phyloP scores from a whole-genome alignment of 2,113 vertebrate genomes.

The Perca schrenkii region DNA sequence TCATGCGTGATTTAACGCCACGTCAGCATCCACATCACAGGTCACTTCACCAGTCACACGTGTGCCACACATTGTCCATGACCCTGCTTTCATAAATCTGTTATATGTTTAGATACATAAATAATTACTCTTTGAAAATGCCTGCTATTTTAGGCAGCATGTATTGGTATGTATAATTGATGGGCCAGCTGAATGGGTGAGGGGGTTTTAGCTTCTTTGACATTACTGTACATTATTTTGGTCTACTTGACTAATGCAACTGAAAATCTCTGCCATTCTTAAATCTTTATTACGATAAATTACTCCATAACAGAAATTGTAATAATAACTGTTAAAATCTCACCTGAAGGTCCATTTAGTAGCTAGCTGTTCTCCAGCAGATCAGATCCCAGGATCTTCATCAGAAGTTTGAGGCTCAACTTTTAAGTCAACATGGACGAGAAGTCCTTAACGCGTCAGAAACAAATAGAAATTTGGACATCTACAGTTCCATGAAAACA shows the following conservation, averaged over 20 bases:
- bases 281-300: background rate
- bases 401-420: background rate
- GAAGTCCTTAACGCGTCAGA: background rate
- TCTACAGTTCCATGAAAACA: background rate
- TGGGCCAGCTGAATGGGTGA: constrained; percentile 27
- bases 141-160: constrained; percentile 59
- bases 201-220: constrained; percentile 6
- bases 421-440: background rate
- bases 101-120: constrained; percentile 59
- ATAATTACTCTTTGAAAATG: constrained; percentile 61
- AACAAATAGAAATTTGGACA: background rate
- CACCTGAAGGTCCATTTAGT: background rate
- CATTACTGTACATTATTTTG: background rate
- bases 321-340: background rate
- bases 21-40: constrained; percentile 31
- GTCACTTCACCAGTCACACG: constrained; percentile 29
- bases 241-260: constrained; percentile 2
- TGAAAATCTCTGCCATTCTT: background rate
- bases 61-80: constrained; percentile 26
- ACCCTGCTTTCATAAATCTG: constrained; percentile 54
- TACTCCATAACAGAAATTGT: background rate
- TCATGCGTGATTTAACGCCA: constrained; percentile 24
- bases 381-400: background rate
- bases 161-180: constrained; percentile 60
- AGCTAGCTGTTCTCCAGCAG: background rate